A percentile compares a stretch with the other conserved stretches of the same genome.
phyloP scores from a whole-genome alignment of 1,140 invertebrate species.

The Laupala kohalensis region DNA sequence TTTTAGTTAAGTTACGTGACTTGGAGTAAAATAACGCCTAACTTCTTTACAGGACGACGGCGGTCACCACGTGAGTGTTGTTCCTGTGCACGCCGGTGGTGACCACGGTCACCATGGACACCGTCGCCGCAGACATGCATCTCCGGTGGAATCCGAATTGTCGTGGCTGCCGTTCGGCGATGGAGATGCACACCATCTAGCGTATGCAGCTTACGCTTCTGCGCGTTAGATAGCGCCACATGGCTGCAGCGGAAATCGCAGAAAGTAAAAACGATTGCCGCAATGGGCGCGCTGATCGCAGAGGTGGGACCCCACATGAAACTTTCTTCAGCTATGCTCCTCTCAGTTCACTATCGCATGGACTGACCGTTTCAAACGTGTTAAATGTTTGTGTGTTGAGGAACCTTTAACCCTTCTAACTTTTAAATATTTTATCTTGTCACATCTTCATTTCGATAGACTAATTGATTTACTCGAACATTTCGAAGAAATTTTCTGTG shows the following conservation, averaged over 20 bases:
- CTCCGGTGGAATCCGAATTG: slow-evolving; percentile 28
- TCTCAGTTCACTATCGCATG: no score
- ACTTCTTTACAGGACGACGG: slow-evolving; percentile 32
- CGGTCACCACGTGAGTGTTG: slow-evolving; percentile 10
- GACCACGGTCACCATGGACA: slow-evolving; percentile 38
- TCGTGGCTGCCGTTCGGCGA: no score
- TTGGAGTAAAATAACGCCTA: no score
- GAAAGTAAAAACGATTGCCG: no score
- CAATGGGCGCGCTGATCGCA: neutral
- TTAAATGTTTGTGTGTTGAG: no score
- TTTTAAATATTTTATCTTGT: neutral
- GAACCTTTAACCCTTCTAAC: neutral
- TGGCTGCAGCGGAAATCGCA: neutral
- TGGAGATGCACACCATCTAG: neutral
- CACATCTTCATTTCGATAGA: neutral
- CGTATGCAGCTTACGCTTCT: neutral
- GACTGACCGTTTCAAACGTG: neutral
- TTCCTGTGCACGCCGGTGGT: slow-evolving; percentile 9
- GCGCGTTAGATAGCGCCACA: neutral
- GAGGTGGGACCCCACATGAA: no score
- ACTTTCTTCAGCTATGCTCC: no score
- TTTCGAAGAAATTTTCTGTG: no score
- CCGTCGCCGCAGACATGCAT: slow-evolving; percentile 34
- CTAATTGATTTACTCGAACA: neutral
- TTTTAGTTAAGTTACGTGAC: no score